Evolutionary conservation across 2,113 vertebrate species (phyloP).

Genomic region (Gymnogyps californianus): DNA sequence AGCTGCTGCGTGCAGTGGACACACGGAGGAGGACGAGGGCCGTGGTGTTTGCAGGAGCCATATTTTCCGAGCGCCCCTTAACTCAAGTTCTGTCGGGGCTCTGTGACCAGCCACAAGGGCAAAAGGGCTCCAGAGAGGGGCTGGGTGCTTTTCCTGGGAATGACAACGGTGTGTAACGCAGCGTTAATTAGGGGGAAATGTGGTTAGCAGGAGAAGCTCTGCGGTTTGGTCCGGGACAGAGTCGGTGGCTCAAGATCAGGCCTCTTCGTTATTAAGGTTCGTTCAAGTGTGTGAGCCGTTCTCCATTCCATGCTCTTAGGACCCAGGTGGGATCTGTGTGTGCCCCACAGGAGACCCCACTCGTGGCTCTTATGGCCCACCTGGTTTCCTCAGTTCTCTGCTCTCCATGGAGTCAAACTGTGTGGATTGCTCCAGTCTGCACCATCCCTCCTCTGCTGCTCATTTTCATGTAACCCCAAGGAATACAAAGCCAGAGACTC

Average conservation of each 20-base stretch:
- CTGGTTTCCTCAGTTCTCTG: not conserved
- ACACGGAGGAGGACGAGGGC: not conserved
- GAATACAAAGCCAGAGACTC: not conserved
- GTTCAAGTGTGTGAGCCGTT: not conserved
- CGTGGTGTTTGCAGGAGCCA: not conserved
- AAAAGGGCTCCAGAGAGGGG: not conserved
- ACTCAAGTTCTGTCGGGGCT: not conserved
- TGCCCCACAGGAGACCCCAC: not conserved
- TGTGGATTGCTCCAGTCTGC: not conserved
- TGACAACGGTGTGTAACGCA: not conserved
- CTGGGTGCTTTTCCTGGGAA: not conserved
- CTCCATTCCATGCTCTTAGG: not conserved
- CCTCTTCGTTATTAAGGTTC: not conserved
- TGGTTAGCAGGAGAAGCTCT: not conserved
- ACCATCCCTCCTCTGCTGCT: not conserved
- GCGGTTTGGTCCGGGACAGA: not conserved
- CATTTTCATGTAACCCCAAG: not conserved
- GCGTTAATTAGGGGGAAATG: not conserved
- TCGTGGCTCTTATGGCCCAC: not conserved
- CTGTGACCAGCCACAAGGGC: not conserved
- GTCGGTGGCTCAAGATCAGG: fast-evolving
- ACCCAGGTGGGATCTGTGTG: not conserved
- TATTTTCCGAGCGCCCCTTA: not conserved
- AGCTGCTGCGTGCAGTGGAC: not conserved
- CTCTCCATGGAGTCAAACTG: not conserved